Base-by-base conservation (phyloP, 1,140 invertebrate species). In the Drosophila kurseongensis region DNA sequence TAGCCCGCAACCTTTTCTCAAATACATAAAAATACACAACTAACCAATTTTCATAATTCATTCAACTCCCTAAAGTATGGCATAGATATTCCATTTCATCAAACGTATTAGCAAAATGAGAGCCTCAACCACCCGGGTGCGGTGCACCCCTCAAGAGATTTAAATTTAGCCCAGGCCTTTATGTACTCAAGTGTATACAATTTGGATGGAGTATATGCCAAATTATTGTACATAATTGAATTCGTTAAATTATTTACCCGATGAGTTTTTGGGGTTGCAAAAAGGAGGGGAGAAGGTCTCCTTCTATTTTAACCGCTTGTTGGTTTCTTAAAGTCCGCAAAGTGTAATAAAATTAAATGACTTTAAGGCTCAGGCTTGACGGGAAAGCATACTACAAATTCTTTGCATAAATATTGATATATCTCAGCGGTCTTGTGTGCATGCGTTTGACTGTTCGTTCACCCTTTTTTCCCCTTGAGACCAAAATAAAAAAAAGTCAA, bases 211-310 rank as follows among this genome's bases (percentile, higher is more conserved):
- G n/a, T 32, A 14, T 60, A 50, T 76, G 51, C 54, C 56, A 62
- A 61, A 74, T 79, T 88, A 88, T 79, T 75, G 69, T 89, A 88
- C 84, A 88, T 88, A 88, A 88, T 84, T 88, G 84, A 88, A 74
- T 80, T 60, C 62, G 61, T 55, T 89, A 69, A 80, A 89, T 89
- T 84, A 89, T 88, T 89, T 75, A 88, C 74, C 66, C 58, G 60
- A 42, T 77, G 76, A 71, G 62, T 71, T 77, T 78, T 68, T 50
- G n/a, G 51, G 38, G 42, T 13, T 41, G 14, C 4, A 6, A 23
- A 23, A 23, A 16, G 1, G 14, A n/a, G 8, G 45, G 42, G 42
- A 44, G n/a, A n/a, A n/a, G n/a, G n/a, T n/a, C n/a, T n/a, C n/a
- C n/a, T n/a, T n/a, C n/a, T n/a, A n/a, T n/a, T 36, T 50, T 54